Conservation (phyloP, 2,113 vertebrate species). For the Oceanodroma tethys region DNA sequence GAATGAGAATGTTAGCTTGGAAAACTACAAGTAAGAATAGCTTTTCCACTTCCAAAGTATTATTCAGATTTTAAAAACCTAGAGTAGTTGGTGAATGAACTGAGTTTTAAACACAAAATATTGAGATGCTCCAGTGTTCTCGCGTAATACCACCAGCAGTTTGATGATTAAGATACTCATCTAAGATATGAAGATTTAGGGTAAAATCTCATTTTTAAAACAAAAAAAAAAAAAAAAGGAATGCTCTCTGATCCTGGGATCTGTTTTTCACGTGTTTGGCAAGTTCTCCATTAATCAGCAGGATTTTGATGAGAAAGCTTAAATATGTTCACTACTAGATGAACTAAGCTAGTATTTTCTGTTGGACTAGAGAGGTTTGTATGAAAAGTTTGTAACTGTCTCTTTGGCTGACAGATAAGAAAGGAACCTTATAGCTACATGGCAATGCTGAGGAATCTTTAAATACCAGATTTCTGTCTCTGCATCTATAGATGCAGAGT, state of each 20-base stretch:
- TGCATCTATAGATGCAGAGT: neutral
- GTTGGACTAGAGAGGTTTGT: neutral
- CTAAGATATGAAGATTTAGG: neutral
- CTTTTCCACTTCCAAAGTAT: neutral
- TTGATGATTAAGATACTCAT: neutral
- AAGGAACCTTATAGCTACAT: neutral
- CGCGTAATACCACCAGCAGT: neutral
- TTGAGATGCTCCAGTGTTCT: neutral
- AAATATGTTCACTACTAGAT: neutral
- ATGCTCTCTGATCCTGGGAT: neutral
- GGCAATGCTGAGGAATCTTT: neutral
- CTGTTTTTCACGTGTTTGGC: neutral
- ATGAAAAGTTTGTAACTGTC: neutral
- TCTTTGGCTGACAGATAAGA: neutral
- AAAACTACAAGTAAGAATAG: neutral
- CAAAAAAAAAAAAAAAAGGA: neutral
- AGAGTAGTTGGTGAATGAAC: neutral
- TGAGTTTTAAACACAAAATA: neutral
- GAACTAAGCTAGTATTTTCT: neutral
- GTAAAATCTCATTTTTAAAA: neutral
- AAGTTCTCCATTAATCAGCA: neutral
- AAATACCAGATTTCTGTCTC: neutral
- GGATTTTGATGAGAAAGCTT: neutral
- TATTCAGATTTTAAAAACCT: neutral
- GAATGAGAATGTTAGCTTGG: neutral